Conservation (phyloP, 2,113 vertebrate species). For the Carassius carassius region DNA sequence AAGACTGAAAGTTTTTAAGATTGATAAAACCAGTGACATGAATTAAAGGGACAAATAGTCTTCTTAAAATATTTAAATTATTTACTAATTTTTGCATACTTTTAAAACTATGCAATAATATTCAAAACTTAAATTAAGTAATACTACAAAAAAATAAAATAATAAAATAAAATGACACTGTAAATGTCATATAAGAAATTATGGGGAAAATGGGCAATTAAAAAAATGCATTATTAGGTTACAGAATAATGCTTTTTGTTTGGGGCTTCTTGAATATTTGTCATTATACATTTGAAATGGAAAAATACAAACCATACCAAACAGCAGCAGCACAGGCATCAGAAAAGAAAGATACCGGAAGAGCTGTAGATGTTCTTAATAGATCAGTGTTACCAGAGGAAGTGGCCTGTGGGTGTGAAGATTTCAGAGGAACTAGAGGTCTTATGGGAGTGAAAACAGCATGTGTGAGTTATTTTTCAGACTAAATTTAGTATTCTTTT, state of each 20-base stretch:
- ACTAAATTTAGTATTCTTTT: neutral
- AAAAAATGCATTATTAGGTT: too few relatives aligned
- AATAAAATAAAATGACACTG: too few relatives aligned
- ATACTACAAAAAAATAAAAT: too few relatives aligned
- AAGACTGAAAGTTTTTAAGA: too few relatives aligned
- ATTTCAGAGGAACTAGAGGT: neutral
- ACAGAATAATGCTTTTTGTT: neutral
- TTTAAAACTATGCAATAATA: too few relatives aligned
- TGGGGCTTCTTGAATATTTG: neutral
- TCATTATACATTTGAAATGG: neutral
- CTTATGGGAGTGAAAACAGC: neutral
- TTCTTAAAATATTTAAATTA: too few relatives aligned
- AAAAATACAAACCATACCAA: neutral
- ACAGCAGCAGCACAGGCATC: neutral
- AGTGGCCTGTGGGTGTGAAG: neutral
- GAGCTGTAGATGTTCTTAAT: neutral
- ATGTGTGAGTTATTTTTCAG: neutral
- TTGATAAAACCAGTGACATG: too few relatives aligned
- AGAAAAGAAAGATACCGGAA: neutral
- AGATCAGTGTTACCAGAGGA: slow-evolving; percentile 1
- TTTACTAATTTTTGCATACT: too few relatives aligned
- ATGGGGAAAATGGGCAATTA: too few relatives aligned
- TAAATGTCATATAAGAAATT: too few relatives aligned
- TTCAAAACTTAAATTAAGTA: too few relatives aligned
- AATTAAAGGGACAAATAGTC: too few relatives aligned